Evolutionary conservation across 2,797 vertebrate genomes (phyloP).

Genomic region (Alexandromys oeconomus): DNA sequence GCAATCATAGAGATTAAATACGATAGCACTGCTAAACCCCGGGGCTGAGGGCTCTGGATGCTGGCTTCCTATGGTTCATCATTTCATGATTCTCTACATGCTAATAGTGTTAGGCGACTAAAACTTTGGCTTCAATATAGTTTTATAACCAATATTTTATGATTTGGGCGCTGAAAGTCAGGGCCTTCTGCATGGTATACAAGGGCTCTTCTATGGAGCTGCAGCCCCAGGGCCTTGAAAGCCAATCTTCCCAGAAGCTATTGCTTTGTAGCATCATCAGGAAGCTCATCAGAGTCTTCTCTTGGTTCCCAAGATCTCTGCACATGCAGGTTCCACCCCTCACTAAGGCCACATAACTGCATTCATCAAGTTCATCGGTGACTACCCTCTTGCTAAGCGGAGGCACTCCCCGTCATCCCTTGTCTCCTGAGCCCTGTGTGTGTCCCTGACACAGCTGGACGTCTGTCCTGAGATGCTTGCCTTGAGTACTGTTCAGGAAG

Average conservation of each 20-base stretch:
- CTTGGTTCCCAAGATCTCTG: background rate
- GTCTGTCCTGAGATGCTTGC: background rate
- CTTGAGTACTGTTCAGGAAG: background rate
- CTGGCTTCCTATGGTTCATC: background rate
- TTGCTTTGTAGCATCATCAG: background rate
- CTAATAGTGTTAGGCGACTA: background rate
- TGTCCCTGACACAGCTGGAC: no score
- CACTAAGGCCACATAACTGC: background rate
- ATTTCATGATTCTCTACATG: background rate
- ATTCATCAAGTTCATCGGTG: background rate
- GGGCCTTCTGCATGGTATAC: background rate
- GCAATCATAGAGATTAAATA: slow-evolving; percentile 27
- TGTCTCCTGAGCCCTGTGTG: background rate
- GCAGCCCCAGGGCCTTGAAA: background rate
- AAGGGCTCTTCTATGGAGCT: background rate
- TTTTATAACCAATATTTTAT: slow-evolving; percentile 2
- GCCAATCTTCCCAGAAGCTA: background rate
- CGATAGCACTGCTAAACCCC: background rate
- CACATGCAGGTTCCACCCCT: background rate
- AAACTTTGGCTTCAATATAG: background rate
- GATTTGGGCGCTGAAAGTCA: background rate
- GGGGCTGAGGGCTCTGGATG: background rate
- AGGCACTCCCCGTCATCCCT: background rate
- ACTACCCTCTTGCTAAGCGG: background rate
- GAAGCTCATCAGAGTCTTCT: background rate